Percentiles rank a stretch among this genome's conserved stretches.
Evolutionary conservation across 1,140 invertebrate species (phyloP).

Genomic region (Pollicipes pollicipes): DNA sequence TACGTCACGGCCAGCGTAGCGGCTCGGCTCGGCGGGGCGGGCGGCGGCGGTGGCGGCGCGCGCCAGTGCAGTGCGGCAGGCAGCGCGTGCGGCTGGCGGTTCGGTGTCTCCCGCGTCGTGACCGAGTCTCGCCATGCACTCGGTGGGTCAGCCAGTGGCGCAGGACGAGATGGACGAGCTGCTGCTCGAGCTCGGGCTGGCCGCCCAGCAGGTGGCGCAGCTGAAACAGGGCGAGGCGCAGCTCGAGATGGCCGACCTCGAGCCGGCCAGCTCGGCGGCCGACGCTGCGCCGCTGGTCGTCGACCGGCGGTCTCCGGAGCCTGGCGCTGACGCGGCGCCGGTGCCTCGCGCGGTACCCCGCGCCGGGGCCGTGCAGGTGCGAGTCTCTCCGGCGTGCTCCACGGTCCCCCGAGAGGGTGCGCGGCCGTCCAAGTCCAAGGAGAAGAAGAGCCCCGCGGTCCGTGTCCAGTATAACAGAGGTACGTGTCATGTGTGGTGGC

Average conservation of each 20-base stretch:
- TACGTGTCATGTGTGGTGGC: background rate
- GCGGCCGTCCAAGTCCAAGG: background rate
- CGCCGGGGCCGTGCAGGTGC: background rate
- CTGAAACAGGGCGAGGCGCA: background rate
- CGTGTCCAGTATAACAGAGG: background rate
- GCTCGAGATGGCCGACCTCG: background rate
- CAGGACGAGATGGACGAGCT: slow-evolving; percentile 3
- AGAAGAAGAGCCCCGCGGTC: background rate
- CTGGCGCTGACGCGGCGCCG: too few species aligned
- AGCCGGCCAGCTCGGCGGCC: background rate
- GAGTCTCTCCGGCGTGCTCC: background rate
- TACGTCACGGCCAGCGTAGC: background rate
- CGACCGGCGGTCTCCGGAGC: too few species aligned
- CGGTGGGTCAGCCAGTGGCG: background rate
- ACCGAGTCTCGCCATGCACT: background rate
- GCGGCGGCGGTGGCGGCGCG: too few species aligned
- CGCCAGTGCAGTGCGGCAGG: background rate
- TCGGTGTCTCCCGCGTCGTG: too few species aligned
- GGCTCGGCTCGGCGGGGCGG: background rate
- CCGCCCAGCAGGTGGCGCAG: background rate
- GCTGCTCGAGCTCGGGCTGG: background rate
- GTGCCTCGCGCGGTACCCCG: too few species aligned
- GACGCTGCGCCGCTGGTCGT: background rate
- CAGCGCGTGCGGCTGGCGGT: background rate
- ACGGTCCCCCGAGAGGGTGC: background rate